Conservation (phyloP, 2,888 invertebrate species). For the Pheosia tremula region DNA sequence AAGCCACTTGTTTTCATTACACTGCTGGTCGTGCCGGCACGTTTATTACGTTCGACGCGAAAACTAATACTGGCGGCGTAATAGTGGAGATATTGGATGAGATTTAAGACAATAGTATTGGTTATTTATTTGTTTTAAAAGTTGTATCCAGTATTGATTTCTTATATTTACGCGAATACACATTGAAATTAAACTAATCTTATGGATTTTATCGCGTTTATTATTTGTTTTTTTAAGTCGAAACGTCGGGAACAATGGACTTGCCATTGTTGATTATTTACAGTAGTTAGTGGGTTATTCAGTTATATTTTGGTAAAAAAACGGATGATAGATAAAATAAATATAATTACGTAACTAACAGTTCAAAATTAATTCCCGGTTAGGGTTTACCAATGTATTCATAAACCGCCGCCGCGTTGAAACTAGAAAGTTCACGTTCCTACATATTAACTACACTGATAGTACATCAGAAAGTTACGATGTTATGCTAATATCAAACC, state of each 20-base stretch:
- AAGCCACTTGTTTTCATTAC: constrained; percentile 72
- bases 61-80: constrained; percentile 19
- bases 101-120: too few species aligned
- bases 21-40: constrained; percentile 42
- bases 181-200: too few species aligned
- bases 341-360: not conserved
- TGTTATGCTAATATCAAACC: constrained; percentile 36
- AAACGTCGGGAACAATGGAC: too few species aligned
- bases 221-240: too few species aligned
- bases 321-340: too few species aligned
- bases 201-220: too few species aligned
- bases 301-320: too few species aligned
- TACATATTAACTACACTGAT: constrained; percentile 27
- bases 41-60: constrained; percentile 41
- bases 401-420: constrained; percentile 13
- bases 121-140: too few species aligned
- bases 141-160: too few species aligned
- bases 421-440: constrained; percentile 8
- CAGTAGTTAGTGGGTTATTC: too few species aligned
- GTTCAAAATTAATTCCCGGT: not conserved
- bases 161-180: too few species aligned
- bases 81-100: not conserved
- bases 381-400: constrained; percentile 15
- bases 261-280: too few species aligned
- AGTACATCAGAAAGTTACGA: constrained; percentile 28